A percentile compares a stretch with the other conserved stretches of the same genome.
phyloP scores from a whole-genome alignment of 2,888 invertebrate genomes.

The Bellardia pandia region DNA sequence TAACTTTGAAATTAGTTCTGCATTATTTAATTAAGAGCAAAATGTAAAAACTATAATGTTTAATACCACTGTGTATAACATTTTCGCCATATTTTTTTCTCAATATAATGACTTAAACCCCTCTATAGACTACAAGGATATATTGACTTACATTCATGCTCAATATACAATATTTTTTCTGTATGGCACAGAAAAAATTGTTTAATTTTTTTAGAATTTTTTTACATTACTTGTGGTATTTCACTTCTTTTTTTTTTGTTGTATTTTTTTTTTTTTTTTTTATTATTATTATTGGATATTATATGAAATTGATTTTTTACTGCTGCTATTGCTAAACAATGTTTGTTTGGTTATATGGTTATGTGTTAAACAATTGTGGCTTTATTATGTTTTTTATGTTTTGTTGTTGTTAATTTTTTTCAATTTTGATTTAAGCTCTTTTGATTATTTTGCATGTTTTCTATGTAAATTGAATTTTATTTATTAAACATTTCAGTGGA shows the following conservation, averaged over 20 bases:
- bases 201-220: background rate
- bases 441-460: background rate
- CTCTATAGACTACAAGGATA: background rate
- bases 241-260: background rate
- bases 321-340: background rate
- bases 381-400: conserved; percentile 33
- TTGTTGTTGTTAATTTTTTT: conserved; percentile 9
- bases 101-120: conserved; percentile 5
- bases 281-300: conserved; percentile 1
- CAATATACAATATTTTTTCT: background rate
- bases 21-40: too few species aligned
- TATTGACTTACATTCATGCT: background rate
- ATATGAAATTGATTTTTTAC: conserved; percentile 30
- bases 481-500: background rate
- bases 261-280: background rate
- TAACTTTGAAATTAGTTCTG: too few species aligned
- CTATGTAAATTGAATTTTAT: background rate
- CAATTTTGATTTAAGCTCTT: conserved; percentile 9
- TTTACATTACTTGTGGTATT: conserved; percentile 1
- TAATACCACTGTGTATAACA: conserved; percentile 37
- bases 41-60: background rate
- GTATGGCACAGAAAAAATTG: too few species aligned
- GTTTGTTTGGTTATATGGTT: background rate
- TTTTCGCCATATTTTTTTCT: background rate
- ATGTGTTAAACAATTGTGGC: too few species aligned